phyloP scores from a whole-genome alignment of 2,113 vertebrate genomes.

The Chrysochloris asiatica region DNA sequence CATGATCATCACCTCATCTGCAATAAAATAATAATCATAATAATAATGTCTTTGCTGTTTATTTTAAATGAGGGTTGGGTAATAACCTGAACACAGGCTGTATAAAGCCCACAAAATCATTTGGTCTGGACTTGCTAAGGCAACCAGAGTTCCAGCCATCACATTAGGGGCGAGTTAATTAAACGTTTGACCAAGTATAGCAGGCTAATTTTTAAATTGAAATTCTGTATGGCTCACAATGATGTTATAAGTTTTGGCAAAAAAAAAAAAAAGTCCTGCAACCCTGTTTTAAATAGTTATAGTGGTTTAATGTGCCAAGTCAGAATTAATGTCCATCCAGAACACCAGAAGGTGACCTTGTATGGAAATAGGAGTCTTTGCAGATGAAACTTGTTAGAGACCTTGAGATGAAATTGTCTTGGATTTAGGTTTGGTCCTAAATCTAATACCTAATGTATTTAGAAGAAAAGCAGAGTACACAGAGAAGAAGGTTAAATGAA shows the following conservation, averaged over 20 bases:
- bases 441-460: neutral
- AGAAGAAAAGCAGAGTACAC: neutral
- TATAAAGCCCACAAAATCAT: too few species aligned
- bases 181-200: too few species aligned
- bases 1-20: neutral
- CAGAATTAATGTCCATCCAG: too few species aligned
- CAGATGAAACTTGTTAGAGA: neutral
- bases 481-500: neutral
- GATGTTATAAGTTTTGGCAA: too few species aligned
- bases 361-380: neutral
- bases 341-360: neutral
- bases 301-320: neutral
- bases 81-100: too few species aligned
- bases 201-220: too few species aligned
- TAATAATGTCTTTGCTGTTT: neutral
- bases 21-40: neutral
- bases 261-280: too few species aligned
- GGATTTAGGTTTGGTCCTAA: neutral
- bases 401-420: neutral
- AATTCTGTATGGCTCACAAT: too few species aligned
- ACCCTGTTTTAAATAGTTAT: rapidly evolving
- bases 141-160: too few species aligned
- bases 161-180: too few species aligned
- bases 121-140: too few species aligned
- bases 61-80: too few species aligned